Base-by-base conservation (phyloP, 2,797 vertebrate species). In the Sciurus vulgaris region DNA sequence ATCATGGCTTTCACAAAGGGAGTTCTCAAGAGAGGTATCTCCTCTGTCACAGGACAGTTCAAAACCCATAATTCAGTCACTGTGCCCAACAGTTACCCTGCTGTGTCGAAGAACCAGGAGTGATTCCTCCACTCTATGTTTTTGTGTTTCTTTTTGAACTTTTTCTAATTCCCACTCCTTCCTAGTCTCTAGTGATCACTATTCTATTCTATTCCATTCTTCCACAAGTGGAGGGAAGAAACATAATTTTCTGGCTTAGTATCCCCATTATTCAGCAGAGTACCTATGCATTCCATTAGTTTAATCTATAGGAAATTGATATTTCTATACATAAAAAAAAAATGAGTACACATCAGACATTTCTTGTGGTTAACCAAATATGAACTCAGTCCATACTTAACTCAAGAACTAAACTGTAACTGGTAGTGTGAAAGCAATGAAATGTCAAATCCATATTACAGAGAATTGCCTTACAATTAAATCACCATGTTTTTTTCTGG, bases 291-390 rank as follows among this genome's bases (percentile, higher is more conserved):
- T 63, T 79, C 35, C 33, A 85, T 88, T 76, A 89, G 44, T 67
- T 89, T 74, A 14, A 86, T 47, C 7, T 70, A 77, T 20, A 86
- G 41, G 9, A 59, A 89, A 86, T 7, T 72, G 35, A 11, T 74
- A 95, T 95, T 94, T 89, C 51, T 86, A 56, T 38, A 61, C 78
- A 41, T 85, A 8, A 78, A 56, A 85, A 84, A 82, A 18, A 54
- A 7, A 8, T 81, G 28, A 91, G 88, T 54, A n/a, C 82, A 18
- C 67, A 41, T 73, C 49, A 88, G 14, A 35, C 14, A 54, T 70
- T 91, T 84, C 30, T n/a, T 7, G 33, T 91, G 12, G 56, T 67
- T 69, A 84, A 73, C 56, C 24, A 69, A 69, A 87, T 67, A 73
- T 93, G 33, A 85, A 89, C 22, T 63, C n/a, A 77, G 41, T 83